Conservation (phyloP, 2,113 vertebrate species). For the Stomatorhinus ivindoensis region DNA sequence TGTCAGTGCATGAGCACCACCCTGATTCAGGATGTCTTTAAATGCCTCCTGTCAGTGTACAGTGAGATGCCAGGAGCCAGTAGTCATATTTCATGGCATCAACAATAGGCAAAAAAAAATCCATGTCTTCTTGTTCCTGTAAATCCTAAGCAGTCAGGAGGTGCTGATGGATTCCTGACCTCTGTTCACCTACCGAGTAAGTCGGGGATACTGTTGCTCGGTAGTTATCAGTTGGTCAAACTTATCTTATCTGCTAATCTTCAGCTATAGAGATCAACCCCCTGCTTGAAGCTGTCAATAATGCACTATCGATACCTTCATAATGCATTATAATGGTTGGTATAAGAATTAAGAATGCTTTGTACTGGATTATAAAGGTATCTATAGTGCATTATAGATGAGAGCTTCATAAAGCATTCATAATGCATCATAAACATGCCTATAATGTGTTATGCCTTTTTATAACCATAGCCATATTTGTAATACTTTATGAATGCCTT, state of each 20-base stretch:
- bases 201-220: neutral
- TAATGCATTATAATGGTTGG: neutral
- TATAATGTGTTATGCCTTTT: neutral
- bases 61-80: neutral
- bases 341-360: neutral
- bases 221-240: neutral
- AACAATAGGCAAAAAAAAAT: neutral
- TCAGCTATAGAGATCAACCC: neutral
- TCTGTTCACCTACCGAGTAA: neutral
- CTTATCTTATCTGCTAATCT: neutral
- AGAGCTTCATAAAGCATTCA: neutral
- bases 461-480: neutral
- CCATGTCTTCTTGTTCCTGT: neutral
- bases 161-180: neutral
- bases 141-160: neutral
- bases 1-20: neutral
- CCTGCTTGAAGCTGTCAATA: neutral
- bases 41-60: neutral
- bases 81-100: neutral
- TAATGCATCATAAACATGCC: neutral
- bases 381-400: neutral
- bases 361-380: neutral
- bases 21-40: neutral
- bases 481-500: neutral
- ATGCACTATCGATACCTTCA: neutral